Percentiles rank a stretch among this genome's conserved stretches.
Evolutionary conservation across 1,140 invertebrate genomes (phyloP).

Genomic region (Panulirus ornatus): DNA sequence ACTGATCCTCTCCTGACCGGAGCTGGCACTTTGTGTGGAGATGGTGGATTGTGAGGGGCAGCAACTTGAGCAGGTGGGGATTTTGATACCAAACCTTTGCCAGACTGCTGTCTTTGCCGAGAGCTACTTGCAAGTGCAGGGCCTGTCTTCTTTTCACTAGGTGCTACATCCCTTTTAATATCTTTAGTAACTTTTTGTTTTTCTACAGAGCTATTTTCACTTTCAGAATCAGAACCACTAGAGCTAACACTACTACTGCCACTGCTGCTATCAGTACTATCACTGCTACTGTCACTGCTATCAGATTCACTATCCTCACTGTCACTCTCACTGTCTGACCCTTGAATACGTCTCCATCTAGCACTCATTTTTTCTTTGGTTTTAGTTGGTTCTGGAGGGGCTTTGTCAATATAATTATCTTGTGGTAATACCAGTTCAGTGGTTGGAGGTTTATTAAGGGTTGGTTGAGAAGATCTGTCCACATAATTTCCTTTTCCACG

Average conservation of each 20-base stretch:
- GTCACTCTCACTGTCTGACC: slow-evolving; percentile 66
- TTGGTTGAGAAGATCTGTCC: not conserved
- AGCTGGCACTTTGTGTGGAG: slow-evolving; percentile 24
- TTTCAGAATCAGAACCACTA: slow-evolving; percentile 63
- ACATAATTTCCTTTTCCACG: slow-evolving; percentile 13
- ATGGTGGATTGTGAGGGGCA: slow-evolving; percentile 9
- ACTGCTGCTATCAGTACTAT: slow-evolving; percentile 53
- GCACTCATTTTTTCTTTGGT: slow-evolving; percentile 69
- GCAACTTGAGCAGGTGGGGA: slow-evolving; percentile 37
- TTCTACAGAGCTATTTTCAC: slow-evolving; percentile 52
- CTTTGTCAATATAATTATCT: slow-evolving; percentile 51
- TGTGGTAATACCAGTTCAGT: slow-evolving; percentile 47
- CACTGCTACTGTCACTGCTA: slow-evolving; percentile 67
- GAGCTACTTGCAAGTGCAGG: not conserved
- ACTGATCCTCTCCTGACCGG: slow-evolving; percentile 48
- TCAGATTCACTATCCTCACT: slow-evolving; percentile 68
- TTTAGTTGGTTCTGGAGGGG: slow-evolving; percentile 50
- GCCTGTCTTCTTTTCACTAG: not conserved
- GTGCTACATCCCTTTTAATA: slow-evolving; percentile 16
- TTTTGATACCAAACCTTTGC: slow-evolving; percentile 23
- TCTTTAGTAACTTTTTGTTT: slow-evolving; percentile 51
- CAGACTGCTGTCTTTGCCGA: slow-evolving; percentile 41
- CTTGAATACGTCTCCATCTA: slow-evolving; percentile 61
- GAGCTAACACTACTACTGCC: slow-evolving; percentile 60
- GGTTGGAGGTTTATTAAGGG: not conserved